A percentile compares a stretch with the other conserved stretches of the same genome.
phyloP scores from a whole-genome alignment of 2,113 vertebrate genomes.

The Taxidea taxus region DNA sequence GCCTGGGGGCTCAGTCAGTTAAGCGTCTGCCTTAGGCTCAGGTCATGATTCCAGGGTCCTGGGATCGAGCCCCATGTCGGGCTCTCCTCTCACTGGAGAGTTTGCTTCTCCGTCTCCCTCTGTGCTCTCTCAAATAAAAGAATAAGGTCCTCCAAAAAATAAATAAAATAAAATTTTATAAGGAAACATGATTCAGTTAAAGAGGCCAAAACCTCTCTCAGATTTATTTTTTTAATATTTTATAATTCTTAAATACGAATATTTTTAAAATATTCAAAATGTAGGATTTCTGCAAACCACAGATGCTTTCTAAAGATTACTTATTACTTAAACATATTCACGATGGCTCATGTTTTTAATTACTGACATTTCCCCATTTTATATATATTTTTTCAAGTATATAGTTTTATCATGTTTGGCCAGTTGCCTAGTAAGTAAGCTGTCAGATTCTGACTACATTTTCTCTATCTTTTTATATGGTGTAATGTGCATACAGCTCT shows the following conservation, averaged over 20 bases:
- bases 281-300: background rate
- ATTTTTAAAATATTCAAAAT: background rate
- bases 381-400: background rate
- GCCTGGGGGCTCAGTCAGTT: background rate
- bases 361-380: background rate
- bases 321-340: constrained; percentile 13
- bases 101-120: background rate
- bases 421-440: constrained; percentile 38
- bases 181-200: constrained; percentile 7
- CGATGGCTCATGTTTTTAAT: background rate
- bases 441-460: background rate
- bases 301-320: background rate
- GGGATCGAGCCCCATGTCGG: background rate
- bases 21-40: background rate
- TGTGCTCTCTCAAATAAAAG: background rate
- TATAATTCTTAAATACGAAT: too few relatives aligned
- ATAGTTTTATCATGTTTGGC: background rate
- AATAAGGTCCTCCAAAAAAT: background rate
- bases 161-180: background rate
- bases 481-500: background rate
- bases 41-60: background rate
- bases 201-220: background rate
- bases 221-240: background rate
- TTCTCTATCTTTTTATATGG: background rate
- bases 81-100: background rate